phyloP scores from a whole-genome alignment of 2,888 invertebrate species.

The Dusona sp. region DNA sequence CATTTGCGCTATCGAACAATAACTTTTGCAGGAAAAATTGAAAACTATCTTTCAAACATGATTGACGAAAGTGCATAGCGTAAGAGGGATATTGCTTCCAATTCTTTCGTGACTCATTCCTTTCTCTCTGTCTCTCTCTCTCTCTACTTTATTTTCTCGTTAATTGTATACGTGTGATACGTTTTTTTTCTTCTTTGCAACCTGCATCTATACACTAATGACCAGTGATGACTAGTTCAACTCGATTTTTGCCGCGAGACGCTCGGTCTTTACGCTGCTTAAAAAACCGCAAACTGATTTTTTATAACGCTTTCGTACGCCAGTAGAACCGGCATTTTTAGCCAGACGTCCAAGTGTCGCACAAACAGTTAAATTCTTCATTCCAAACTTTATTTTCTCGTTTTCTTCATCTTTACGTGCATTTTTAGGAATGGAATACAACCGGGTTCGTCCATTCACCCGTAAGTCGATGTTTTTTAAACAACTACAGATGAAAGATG shows the following conservation, averaged over 20 bases:
- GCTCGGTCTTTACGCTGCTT: slow-evolving; percentile 24
- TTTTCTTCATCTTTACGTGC: neutral
- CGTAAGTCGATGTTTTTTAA: neutral
- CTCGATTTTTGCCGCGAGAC: slow-evolving; percentile 50
- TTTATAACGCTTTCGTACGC: slow-evolving; percentile 18
- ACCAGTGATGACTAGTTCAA: slow-evolving; percentile 47
- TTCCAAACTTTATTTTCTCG: neutral
- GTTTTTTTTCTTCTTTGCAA: neutral
- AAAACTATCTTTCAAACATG: neutral
- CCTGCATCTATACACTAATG: neutral
- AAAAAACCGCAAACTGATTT: slow-evolving; percentile 56
- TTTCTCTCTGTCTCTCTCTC: too few species aligned
- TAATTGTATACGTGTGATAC: neutral
- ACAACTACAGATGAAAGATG: too few species aligned
- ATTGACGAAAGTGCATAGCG: neutral
- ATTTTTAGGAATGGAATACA: neutral
- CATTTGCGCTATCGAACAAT: neutral
- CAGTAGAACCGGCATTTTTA: slow-evolving; percentile 47
- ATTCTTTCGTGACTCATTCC: slow-evolving; percentile 18
- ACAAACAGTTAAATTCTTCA: slow-evolving; percentile 4
- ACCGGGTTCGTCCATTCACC: neutral
- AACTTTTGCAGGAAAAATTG: neutral
- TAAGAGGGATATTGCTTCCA: neutral
- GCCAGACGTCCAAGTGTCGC: slow-evolving; percentile 14
- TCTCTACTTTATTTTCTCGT: neutral